phyloP scores from a whole-genome alignment of 2,797 vertebrate genomes.

The Mus caroli region DNA sequence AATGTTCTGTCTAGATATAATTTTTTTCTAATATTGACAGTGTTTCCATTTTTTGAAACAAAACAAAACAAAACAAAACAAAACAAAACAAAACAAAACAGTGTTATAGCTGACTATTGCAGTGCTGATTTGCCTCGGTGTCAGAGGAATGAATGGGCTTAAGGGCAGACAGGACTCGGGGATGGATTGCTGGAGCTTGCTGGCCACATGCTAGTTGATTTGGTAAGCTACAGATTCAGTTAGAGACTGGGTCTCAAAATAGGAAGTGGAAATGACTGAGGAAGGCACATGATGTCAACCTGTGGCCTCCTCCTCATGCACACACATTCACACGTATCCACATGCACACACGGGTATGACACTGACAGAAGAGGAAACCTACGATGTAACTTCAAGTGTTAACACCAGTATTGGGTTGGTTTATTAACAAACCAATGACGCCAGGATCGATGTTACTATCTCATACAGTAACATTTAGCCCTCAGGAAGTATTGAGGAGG shows the following conservation, averaged over 20 bases:
- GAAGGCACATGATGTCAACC: not conserved
- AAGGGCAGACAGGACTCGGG: not conserved
- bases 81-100: not conserved
- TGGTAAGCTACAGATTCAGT: not conserved
- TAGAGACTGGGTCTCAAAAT: not conserved
- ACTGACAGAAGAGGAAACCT: not conserved
- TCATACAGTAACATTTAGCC: not conserved
- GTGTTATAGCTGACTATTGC: not conserved
- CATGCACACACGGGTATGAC: not conserved
- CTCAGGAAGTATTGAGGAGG: constrained; percentile 3
- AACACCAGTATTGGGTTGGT: not conserved
- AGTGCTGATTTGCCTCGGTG: not conserved
- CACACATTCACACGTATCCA: not conserved
- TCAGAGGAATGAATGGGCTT: not conserved
- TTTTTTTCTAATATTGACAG: not conserved
- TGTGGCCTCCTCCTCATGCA: not conserved
- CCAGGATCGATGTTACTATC: not conserved
- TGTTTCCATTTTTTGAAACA: constrained; percentile 54
- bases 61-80: not conserved
- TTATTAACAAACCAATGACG: not conserved
- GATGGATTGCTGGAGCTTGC: too few relatives aligned
- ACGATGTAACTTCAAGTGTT: constrained; percentile 2
- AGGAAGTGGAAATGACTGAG: not conserved
- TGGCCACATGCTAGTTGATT: not conserved
- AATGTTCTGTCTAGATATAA: not conserved